phyloP scores from a whole-genome alignment of 2,888 invertebrate genomes.

The Hoplodrina blanda region DNA sequence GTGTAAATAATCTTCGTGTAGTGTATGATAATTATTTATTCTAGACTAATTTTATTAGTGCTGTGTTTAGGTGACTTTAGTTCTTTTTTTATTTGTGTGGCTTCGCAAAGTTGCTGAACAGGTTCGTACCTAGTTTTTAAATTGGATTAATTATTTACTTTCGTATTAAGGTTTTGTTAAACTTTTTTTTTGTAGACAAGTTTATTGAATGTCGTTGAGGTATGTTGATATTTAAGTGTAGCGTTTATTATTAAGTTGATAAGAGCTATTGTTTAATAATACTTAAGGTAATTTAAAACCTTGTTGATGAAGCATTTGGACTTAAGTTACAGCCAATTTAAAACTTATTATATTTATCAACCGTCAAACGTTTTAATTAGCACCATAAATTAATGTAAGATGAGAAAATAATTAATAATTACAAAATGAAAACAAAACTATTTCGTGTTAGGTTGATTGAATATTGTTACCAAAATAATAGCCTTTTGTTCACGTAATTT shows the following conservation, averaged over 20 bases:
- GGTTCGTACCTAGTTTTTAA: slow-evolving; percentile 67
- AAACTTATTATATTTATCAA: background rate
- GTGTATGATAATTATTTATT: slow-evolving; percentile 43
- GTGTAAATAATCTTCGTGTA: slow-evolving; percentile 59
- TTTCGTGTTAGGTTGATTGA: background rate
- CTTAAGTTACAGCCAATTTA: no score
- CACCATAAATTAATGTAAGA: background rate
- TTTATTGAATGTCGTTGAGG: background rate
- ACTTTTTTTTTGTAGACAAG: slow-evolving; percentile 24
- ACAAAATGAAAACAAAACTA: background rate
- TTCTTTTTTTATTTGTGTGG: slow-evolving; percentile 63
- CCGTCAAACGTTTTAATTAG: background rate
- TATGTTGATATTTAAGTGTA: background rate
- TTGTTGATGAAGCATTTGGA: background rate
- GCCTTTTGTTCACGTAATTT: background rate
- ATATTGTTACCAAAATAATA: background rate
- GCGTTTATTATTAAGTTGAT: background rate
- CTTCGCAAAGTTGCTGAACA: slow-evolving; percentile 65
- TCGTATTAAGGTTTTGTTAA: slow-evolving; percentile 34
- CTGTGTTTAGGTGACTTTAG: slow-evolving; percentile 66
- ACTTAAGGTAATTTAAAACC: no score
- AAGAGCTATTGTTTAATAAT: no score
- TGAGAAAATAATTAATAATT: background rate
- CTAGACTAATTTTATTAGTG: slow-evolving; percentile 53
- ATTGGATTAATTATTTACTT: slow-evolving; percentile 68